Percentiles rank a stretch among this genome's conserved stretches.
These are phyloP conservation scores for Agapetus fuscipes DNA, from an alignment of 2,888 invertebrate genomes.

Conservation along the genomic window DNA sequence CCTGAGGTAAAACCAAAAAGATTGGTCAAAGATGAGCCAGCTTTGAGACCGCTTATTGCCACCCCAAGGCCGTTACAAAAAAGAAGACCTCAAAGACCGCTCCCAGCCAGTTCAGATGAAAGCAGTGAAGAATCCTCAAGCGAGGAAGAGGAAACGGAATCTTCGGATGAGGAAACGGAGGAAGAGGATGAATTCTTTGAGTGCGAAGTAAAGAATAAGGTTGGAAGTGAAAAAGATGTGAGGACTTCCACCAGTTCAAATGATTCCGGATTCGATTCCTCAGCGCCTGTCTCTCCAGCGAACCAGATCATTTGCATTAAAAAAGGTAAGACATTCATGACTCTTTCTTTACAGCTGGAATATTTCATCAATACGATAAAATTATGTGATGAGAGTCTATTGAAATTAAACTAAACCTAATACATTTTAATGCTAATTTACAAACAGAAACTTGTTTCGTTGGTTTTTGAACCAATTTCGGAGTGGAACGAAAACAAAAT, in stretches of 20 bases:
- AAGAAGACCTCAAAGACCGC: conserved; percentile 36
- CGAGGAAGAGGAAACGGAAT: conserved; percentile 28
- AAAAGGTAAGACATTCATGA: conserved; percentile 42
- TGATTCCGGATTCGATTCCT: conserved; percentile 75
- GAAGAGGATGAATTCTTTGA: conserved; percentile 38
- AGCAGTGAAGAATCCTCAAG: conserved; percentile 13
- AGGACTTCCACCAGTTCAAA: conserved; percentile 67
- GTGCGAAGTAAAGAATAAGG: conserved; percentile 29
- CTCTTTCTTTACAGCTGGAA: too few species aligned
- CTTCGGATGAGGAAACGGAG: conserved; percentile 38
- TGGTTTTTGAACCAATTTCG: too few species aligned
- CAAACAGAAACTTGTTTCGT: too few species aligned
- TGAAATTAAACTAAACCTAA: too few species aligned
- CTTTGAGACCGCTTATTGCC: conserved; percentile 47
- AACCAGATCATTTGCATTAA: conserved; percentile 49
- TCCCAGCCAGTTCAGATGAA: conserved; percentile 31
- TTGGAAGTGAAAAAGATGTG: conserved; percentile 40
- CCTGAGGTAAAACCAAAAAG: conserved; percentile 23
- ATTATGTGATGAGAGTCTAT: too few species aligned
- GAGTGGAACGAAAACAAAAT: too few species aligned
- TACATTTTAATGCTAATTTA: too few species aligned
- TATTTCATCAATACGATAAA: too few species aligned
- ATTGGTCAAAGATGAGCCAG: conserved; percentile 44
- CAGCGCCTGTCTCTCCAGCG: conserved; percentile 55
- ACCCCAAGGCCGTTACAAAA: conserved; percentile 54